Base-by-base conservation (phyloP, 2,797 vertebrate genomes). In the Dermochelys coriacea region DNA sequence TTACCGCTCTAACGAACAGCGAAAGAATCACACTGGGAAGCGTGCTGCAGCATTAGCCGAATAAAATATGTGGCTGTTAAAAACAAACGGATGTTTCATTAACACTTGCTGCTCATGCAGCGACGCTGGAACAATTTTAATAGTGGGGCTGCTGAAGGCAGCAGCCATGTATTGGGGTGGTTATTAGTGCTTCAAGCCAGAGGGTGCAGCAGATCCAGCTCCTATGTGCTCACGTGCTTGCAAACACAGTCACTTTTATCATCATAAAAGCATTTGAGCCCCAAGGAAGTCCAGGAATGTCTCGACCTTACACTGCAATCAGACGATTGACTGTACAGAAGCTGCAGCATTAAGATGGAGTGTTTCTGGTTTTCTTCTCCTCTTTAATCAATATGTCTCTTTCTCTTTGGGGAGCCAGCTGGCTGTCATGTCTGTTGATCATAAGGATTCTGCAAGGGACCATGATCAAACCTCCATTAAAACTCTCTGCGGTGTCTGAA, bases 281-380 rank as follows among this genome's bases (percentile, higher is more conserved):
- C 37, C 85, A 57, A 1, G 52, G 54, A 87, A 64, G 41, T 47
- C 55, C 49, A 82, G 9, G 51, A 12, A 25, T 45, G 77, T 75
- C 90, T 9, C 80, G 54, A 88, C 84, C 84, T 92, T 80, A 85
- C 82, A 75, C 71, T 55, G 59, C 84, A 68, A 81, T 82, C 57
- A 2, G 1, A 87, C 47, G 51, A 80, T 15, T 64, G 85, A 41
- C 80, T 82, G 77, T 87, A 29, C 52, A 80, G 37, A 89, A 80
- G 29, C 52, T 0, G 3, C 31, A 16, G 52, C 0, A 0, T 5
- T 3, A 15, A 29, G n/a, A 21, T n/a, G 3, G 18, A 15, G 10
- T 31, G 3, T 82, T 82, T 45, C 54, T 41, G 16, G 49, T 23
- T 47, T 64, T 71, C 15, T 16, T 61, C 34, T 14, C 10, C 51